Percentiles rank a stretch among this genome's conserved stretches.
Conservation (phyloP, 2,797 vertebrate species). For the Karalla daura region DNA sequence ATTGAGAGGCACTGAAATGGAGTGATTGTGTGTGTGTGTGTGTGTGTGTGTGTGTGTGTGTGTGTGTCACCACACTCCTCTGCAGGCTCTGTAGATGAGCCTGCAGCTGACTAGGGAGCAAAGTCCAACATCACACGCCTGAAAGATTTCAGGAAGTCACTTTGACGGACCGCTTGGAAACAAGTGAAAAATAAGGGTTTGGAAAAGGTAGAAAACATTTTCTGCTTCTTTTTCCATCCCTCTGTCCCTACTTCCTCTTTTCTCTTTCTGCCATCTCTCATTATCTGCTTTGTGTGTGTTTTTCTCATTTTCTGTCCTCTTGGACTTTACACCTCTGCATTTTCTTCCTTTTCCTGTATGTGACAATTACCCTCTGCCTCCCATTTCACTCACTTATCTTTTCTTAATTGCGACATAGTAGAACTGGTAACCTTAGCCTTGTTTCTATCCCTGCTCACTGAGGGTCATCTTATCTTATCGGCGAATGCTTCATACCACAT, state of each 20-base stretch:
- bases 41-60: conserved; percentile 4
- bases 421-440: neutral
- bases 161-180: conserved; percentile 5
- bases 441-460: neutral
- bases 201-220: conserved; percentile 36
- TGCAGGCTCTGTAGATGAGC: conserved; percentile 41
- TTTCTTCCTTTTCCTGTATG: neutral
- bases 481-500: too few species aligned
- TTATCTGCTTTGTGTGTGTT: neutral
- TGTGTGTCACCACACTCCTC: neutral
- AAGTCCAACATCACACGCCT: conserved; percentile 64
- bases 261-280: neutral
- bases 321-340: neutral
- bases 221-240: too few species aligned
- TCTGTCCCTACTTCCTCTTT: neutral
- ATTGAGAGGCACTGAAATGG: neutral
- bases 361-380: too few species aligned
- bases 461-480: neutral
- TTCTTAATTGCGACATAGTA: neutral
- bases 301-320: neutral
- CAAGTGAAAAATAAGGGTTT: neutral
- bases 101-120: conserved; percentile 46
- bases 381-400: neutral
- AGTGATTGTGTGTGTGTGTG: neutral
- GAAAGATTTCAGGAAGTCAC: conserved; percentile 59